Base-by-base conservation (phyloP, 2,888 invertebrate genomes). In the Podotricha telesiphe region DNA sequence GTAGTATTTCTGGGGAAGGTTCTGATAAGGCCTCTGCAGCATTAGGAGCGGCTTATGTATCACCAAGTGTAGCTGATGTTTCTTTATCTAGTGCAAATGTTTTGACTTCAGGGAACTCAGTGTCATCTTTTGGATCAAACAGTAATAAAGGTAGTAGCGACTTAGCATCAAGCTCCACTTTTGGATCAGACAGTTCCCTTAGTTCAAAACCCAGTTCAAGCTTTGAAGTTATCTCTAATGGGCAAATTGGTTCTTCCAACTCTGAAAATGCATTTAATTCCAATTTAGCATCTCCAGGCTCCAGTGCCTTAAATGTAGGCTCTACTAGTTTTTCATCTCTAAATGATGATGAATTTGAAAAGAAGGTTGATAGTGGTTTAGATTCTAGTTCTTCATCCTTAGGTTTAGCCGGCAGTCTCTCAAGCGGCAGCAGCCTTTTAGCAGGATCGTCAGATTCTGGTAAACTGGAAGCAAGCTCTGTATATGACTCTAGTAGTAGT, bases 71-170 rank as follows among this genome's bases (percentile, higher is more conserved):
- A 17, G 34, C 10, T 0, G 70, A 64, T 5, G n/a, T 70, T 17
- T 72, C 74, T n/a, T 74, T 74, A 15, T 75, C 73, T 56, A 74
- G 73, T 34, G 71, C 69, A 37, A 74, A 72, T 47, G 68, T 67
- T 19, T 47, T 56, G 11, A 17, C 53, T 40, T 69, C 53, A 37
- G 67, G 70, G 11, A 71, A 53, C 62, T 66, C 64, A n/a, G 48
- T 51, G 1, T 50, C 73, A 48, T 59, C 73, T 64, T 72, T 66
- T 68, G 68, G 55, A 11, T 56, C 65, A 42, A 65, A n/a, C 20
- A 59, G 47, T 42, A 69, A 50, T n/a, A 64, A 58, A 59, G 65
- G 22, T 34, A 65, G 37, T 28, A 51, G 42, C 34, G 67, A 58
- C 48, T 20, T 42, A 45, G 64, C 20, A 17, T 45, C 67, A 7